These are phyloP conservation scores for Typhlichthys subterraneus DNA, from an alignment of 2,797 vertebrate genomes.

Conservation along the genomic window DNA sequence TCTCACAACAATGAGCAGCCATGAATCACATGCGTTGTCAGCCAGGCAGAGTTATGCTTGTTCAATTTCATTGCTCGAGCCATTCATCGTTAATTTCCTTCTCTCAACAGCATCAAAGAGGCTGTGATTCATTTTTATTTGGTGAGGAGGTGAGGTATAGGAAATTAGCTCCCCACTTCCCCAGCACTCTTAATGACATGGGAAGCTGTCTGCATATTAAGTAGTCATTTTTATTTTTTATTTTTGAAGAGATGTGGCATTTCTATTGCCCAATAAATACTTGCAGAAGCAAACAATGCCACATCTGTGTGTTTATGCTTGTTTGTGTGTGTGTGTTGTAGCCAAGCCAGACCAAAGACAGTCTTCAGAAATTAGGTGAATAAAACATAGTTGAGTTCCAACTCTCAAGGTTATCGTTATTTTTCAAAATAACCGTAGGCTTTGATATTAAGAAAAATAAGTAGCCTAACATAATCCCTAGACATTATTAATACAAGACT, in stretches of 20 bases:
- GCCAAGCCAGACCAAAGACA: no score
- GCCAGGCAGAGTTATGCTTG: slow-evolving; percentile 20
- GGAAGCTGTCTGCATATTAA: slow-evolving; percentile 16
- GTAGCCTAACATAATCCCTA: no score
- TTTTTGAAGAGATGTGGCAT: slow-evolving; percentile 27
- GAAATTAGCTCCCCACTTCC: slow-evolving; percentile 10
- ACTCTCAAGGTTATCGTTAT: no score
- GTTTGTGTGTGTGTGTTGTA: slow-evolving; percentile 11
- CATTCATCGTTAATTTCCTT: slow-evolving; percentile 37
- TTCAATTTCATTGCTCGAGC: slow-evolving; percentile 45
- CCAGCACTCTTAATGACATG: slow-evolving; percentile 12
- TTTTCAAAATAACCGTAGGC: no score
- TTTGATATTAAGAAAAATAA: no score
- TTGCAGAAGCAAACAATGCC: slow-evolving; percentile 14
- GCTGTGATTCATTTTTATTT: slow-evolving; percentile 36
- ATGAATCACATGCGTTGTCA: slow-evolving; percentile 37
- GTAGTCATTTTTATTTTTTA: slow-evolving; percentile 22
- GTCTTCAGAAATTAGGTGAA: no score
- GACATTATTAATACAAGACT: no score
- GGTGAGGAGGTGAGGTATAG: not conserved
- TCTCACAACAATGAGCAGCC: slow-evolving; percentile 25
- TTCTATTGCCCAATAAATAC: slow-evolving; percentile 33
- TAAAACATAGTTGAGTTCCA: no score
- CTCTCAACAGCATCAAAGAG: slow-evolving; percentile 23
- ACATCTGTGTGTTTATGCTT: slow-evolving; percentile 3